Evolutionary conservation across 1,140 invertebrate genomes (phyloP).

Genomic region (Chironomus striatipennis): DNA sequence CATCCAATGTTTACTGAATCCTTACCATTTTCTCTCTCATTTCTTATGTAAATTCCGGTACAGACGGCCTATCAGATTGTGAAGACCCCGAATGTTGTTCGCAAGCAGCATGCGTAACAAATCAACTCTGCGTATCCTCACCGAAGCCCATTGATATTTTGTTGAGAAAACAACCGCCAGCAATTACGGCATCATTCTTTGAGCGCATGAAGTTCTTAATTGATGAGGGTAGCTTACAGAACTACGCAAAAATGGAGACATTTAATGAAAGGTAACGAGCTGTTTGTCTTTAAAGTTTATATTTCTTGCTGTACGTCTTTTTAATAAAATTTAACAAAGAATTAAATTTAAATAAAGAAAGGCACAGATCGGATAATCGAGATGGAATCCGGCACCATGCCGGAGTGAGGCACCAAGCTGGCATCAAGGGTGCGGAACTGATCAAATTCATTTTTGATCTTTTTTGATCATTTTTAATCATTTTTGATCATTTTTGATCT

Average conservation of each 20-base stretch:
- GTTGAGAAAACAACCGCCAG: conserved; percentile 85
- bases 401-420: too few species aligned
- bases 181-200: conserved; percentile 94
- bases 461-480: too few species aligned
- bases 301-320: conserved; percentile 29
- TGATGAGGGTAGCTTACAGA: conserved; percentile 94
- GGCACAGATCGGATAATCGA: too few species aligned
- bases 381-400: too few species aligned
- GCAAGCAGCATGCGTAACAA: conserved; percentile 67
- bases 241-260: conserved; percentile 85
- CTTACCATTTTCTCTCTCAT: neutral
- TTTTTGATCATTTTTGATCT: too few species aligned
- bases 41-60: conserved; percentile 30
- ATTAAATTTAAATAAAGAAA: neutral
- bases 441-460: too few species aligned
- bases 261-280: conserved; percentile 94
- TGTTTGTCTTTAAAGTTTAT: conserved; percentile 24
- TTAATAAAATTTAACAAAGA: conserved; percentile 27
- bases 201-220: conserved; percentile 97
- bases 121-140: conserved; percentile 81
- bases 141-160: conserved; percentile 91
- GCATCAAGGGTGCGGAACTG: too few species aligned
- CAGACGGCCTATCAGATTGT: conserved; percentile 94
- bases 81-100: conserved; percentile 96
- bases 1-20: too few species aligned